phyloP scores from a whole-genome alignment of 2,797 vertebrate species.

The Argya squamiceps region DNA sequence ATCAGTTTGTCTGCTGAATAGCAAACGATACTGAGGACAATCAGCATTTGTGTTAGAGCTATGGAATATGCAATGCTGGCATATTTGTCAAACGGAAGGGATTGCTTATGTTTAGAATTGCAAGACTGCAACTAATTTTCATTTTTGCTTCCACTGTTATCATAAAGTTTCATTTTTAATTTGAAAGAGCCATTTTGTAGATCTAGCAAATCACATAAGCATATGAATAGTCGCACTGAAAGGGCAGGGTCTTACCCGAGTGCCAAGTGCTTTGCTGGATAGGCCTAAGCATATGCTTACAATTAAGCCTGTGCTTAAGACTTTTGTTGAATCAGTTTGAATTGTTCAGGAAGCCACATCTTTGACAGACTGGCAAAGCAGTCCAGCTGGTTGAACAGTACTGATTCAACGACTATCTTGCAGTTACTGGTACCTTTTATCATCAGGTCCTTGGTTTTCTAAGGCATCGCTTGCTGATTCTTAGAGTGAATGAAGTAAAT shows the following conservation, averaged over 20 bases:
- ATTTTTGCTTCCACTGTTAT: conserved; percentile 35
- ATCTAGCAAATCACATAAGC: conserved; percentile 45
- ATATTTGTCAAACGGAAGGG: not conserved
- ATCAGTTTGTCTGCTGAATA: conserved; percentile 18
- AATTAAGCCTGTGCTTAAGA: conserved; percentile 54
- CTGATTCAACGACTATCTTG: conserved; percentile 2
- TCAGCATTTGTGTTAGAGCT: conserved; percentile 41
- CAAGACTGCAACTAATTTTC: conserved; percentile 25
- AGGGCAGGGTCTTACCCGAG: not conserved
- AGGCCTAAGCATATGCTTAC: conserved; percentile 54
- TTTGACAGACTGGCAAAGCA: conserved; percentile 15
- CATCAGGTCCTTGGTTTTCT: conserved; percentile 40
- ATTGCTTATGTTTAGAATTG: conserved; percentile 39
- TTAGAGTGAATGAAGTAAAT: conserved; percentile 68
- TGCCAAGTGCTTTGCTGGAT: conserved; percentile 16
- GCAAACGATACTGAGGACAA: conserved; percentile 40
- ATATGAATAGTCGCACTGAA: conserved; percentile 45
- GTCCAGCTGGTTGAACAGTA: conserved; percentile 13
- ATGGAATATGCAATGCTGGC: not conserved
- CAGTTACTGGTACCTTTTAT: not conserved
- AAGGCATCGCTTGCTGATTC: conserved; percentile 52
- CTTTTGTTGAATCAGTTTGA: conserved; percentile 31
- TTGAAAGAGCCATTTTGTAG: conserved; percentile 16
- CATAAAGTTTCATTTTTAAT: conserved; percentile 36
- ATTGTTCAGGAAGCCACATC: conserved; percentile 37